Base-by-base conservation (phyloP, 2,113 vertebrate genomes). In the Astur gentilis region DNA sequence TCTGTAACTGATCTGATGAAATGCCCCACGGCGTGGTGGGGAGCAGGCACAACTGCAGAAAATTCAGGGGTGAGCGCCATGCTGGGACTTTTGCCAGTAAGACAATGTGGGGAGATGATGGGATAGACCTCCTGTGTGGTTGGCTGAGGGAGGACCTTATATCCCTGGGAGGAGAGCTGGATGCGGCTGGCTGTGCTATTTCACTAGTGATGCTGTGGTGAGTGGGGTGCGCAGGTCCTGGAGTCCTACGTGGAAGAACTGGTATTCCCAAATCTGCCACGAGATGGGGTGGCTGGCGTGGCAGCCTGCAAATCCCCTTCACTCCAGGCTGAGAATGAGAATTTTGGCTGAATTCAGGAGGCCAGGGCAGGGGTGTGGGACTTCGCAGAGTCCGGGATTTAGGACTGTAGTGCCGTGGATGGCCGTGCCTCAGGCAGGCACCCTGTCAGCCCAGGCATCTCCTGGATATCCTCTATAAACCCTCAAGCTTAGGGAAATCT, bases 11-110 rank as follows among this genome's bases (percentile, higher is more conserved):
- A 11, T 29, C 23, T 8, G 18, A 10, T 7, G 25, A 45, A 36
- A 18, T 1, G 6, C 11, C 36, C 36, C 4, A 5, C 1, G 27
- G 20, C 10, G 1, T 6, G 6, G 16, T 8, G 44, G 23, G 34
- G 44, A 9, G 40, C 72, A 9, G 54, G 54, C 72, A 21, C 6
- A 5, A 2, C 40, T 13, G 72, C 16, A 11, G 44, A 11, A 40
- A 26, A 19, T 8, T 15, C 3, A 13, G 27, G 8, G 44, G 14
- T 2, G 29, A 19, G 19, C 1, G 17, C 2, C 17, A 26, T 26
- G 44, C 18, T 61, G 44, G 55, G n/a, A 42, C 23, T 18, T 50
- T 4, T 9, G 55, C 29, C 7, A 9, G 19, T 25, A 17, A 44
- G 26, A 17, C 2, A 11, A 16, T 1, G 44, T 3, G 32, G 36